Percentiles rank a stretch among this genome's conserved stretches.
phyloP scores from a whole-genome alignment of 2,113 vertebrate genomes.

The Syrmaticus mikado region DNA sequence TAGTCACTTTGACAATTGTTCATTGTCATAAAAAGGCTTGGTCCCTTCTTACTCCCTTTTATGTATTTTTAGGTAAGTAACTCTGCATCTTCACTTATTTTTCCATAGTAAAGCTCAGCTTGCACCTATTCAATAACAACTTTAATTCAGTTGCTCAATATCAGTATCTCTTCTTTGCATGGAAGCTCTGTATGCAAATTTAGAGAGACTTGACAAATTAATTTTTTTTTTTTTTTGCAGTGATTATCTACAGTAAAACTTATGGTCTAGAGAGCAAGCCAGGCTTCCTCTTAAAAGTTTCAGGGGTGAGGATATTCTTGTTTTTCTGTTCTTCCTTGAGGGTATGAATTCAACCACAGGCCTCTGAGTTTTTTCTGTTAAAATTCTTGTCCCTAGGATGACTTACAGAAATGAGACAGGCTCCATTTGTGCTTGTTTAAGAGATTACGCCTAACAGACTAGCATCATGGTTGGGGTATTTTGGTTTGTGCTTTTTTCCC shows the following conservation, averaged over 20 bases:
- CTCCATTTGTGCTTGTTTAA: neutral
- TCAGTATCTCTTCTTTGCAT: neutral
- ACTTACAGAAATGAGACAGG: neutral
- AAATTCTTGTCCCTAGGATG: neutral
- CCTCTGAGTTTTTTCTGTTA: neutral
- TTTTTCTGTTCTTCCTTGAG: neutral
- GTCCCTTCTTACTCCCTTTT: neutral
- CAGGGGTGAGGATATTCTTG: fast-evolving
- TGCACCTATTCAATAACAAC: neutral
- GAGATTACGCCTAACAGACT: neutral
- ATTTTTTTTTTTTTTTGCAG: neutral
- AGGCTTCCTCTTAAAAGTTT: neutral
- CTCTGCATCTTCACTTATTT: neutral
- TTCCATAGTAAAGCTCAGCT: neutral
- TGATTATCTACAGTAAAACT: neutral
- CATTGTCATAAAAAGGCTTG: neutral
- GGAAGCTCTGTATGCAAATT: neutral
- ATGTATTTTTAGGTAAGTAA: neutral
- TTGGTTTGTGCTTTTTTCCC: neutral
- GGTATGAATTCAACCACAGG: neutral
- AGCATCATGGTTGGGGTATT: neutral
- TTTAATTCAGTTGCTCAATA: neutral
- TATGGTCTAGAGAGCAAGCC: neutral
- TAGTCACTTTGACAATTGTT: neutral
- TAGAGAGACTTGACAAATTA: neutral